Evolutionary conservation across 2,888 invertebrate genomes (phyloP), one percentile per base, ranked within the genome.

Genomic region (Dynastes hyllus): DNA sequence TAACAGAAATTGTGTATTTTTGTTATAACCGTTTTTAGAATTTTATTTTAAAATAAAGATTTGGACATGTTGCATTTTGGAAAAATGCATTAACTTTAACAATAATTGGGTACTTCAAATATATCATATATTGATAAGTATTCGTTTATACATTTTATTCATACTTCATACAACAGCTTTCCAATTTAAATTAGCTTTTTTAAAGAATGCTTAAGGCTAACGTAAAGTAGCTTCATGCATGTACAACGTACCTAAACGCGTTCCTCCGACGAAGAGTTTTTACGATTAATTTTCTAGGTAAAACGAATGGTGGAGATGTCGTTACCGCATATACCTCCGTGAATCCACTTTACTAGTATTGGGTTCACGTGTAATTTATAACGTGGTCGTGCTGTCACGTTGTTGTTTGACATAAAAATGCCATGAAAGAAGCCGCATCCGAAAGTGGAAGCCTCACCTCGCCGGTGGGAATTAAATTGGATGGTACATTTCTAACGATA

Each of bases 361-460:
- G 77, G 79, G 81, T 79, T 80, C 61, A 71, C 66, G 78, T 63
- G 81, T 81, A 82, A 81, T 83, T 83, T 82, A 83, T 76, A 81
- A 81, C 70, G 73, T 73, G 77, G 81, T 80, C 79, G 78, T 80
- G 81, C 80, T 81, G 82, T 82, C 82, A 83, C 83, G 83, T 82
- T 81, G 79, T 75, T 81, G 80, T 80, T 82, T 80, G 82, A 81
- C 82, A 82, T 83, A 83, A 83, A 83, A 83, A 80, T 83, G 81
- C 77, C 80, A 80, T 83, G 81, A 83, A 83, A 81, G 77, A 79
- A 76, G 79, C 80, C 81, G 81, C 80, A 81, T 37, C 29, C 79
- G 22, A 70, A n/a, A 37, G 66, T 32, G n/a, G 66, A 66, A 66
- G 40, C 9, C 8, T 32, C 32, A 77, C 77, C 76, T 78, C 66